A percentile compares a stretch with the other conserved stretches of the same genome.
Conservation (phyloP, 2,888 invertebrate species). For the Caenorhabditis doughertyi region DNA sequence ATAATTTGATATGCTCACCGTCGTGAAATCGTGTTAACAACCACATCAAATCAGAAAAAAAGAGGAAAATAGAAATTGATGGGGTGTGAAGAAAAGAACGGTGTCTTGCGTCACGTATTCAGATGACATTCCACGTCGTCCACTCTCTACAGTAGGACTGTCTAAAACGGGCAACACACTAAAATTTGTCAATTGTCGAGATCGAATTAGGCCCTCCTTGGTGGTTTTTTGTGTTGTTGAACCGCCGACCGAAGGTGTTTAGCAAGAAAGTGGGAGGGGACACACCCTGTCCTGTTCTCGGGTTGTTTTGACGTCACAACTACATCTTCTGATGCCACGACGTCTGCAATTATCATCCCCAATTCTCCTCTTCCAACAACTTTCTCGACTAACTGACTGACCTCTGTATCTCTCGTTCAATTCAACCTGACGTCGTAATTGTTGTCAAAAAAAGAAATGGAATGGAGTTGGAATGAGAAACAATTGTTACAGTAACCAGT, state of each 20-base stretch:
- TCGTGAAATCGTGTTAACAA: constrained; percentile 48
- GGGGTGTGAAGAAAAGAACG: constrained; percentile 26
- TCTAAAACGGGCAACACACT: constrained; percentile 39
- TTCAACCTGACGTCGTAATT: constrained; percentile 26
- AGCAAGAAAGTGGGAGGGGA: constrained; percentile 17
- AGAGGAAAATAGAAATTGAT: constrained; percentile 3
- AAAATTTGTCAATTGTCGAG: constrained; percentile 36
- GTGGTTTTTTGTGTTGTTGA: constrained; percentile 59
- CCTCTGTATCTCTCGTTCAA: constrained; percentile 27
- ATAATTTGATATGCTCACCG: constrained; percentile 53
- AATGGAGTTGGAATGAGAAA: constrained; percentile 11
- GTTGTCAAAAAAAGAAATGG: background rate
- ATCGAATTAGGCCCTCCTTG: constrained; percentile 47
- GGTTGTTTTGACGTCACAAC: constrained; percentile 40
- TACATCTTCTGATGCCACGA: constrained; percentile 39
- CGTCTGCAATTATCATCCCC: constrained; percentile 55
- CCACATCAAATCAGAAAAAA: constrained; percentile 32
- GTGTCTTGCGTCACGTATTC: constrained; percentile 44
- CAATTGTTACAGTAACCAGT: background rate
- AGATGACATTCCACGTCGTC: constrained; percentile 31
- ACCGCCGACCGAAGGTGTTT: constrained; percentile 56
- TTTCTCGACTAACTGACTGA: constrained; percentile 32
- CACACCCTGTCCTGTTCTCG: constrained; percentile 62
- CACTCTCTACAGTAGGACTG: constrained; percentile 27
- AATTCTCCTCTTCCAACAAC: constrained; percentile 16